These are phyloP conservation scores for Elysia chlorotica DNA, from an alignment of 1,140 invertebrate genomes.

Conservation along the genomic window DNA sequence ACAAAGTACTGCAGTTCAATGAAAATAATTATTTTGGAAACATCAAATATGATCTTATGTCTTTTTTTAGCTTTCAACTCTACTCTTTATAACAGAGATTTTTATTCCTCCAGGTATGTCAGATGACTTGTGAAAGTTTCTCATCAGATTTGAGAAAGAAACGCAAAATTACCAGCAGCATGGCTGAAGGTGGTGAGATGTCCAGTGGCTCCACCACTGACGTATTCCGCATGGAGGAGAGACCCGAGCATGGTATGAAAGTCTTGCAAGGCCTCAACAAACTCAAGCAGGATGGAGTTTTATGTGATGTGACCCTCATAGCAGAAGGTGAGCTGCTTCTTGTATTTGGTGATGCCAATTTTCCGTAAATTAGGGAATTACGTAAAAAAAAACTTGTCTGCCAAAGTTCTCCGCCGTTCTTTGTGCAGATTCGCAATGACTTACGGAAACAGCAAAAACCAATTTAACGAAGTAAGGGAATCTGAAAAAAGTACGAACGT, in stretches of 20 bases:
- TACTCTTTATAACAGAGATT: neutral
- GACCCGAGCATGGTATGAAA: constrained; percentile 61
- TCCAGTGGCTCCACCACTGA: constrained; percentile 32
- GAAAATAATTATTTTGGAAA: neutral
- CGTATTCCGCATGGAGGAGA: constrained; percentile 50
- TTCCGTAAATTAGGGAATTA: too few species aligned
- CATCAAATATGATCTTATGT: neutral
- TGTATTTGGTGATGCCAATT: too few species aligned
- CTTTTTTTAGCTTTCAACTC: neutral
- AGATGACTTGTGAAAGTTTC: constrained; percentile 25
- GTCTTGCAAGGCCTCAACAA: constrained; percentile 60
- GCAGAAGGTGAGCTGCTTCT: constrained; percentile 59
- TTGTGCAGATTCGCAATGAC: too few species aligned
- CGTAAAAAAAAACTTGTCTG: too few species aligned
- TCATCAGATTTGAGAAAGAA: constrained; percentile 12
- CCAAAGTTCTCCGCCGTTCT: too few species aligned
- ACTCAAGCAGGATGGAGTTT: constrained; percentile 57
- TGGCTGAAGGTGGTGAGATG: constrained; percentile 36
- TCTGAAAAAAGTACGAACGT: too few species aligned
- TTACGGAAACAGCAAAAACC: too few species aligned
- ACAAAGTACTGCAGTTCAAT: too few species aligned
- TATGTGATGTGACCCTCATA: constrained; percentile 62
- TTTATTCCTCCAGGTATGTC: constrained; percentile 26
- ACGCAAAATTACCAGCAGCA: constrained; percentile 16
- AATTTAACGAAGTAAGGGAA: too few species aligned